Base-by-base conservation (phyloP, 2,113 vertebrate species). In the Macroglossus sobrinus region DNA sequence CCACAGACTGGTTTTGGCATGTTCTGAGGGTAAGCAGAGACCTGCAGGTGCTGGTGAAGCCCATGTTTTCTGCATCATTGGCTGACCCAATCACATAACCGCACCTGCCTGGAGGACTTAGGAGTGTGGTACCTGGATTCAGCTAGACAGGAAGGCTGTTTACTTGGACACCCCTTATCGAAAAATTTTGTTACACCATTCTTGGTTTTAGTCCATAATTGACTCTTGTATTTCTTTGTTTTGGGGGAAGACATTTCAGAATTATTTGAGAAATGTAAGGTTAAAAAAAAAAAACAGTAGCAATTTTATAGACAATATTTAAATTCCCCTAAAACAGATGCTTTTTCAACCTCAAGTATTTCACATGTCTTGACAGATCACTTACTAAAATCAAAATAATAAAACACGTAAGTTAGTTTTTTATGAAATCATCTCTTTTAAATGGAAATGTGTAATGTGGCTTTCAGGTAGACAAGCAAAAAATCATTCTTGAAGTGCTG, bases 211-310 rank as follows among this genome's bases (percentile, higher is more conserved):
- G n/a, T 80, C 38, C 59, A 15, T 14, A 95, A 47, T 45, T 40
- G 50, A 38, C 13, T 64, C 21, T 74, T 92, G 24, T 47, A 24
- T 18, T 75, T 72, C 26, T 81, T 69, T 82, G 21, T 89, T 90
- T 86, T 75, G 30, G 85, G 55, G n/a, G 68, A 72, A 86, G 90
- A 50, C 45, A 43, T 84, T 53, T 84, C 71, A 92, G 55, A 86
- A 81, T 84, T 68, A 63, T n/a, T 94, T 80, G 28, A 88, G 45
- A 76, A 86, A 59, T 59, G 3, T 66, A 53, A 69, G 63, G 30
- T 64, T 81, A 28, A 74, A 74, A 94, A 53, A 28, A 28, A 22
- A 19, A 47, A 40, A 59, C 45, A 47, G 3, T 30, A 55, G 4
- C 45, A 57, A 22, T 93, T 66, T 86, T 63, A n/a, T 28, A 30